Evolutionary conservation across 2,797 vertebrate genomes (phyloP).

Genomic region (Sebastes aleutianus): DNA sequence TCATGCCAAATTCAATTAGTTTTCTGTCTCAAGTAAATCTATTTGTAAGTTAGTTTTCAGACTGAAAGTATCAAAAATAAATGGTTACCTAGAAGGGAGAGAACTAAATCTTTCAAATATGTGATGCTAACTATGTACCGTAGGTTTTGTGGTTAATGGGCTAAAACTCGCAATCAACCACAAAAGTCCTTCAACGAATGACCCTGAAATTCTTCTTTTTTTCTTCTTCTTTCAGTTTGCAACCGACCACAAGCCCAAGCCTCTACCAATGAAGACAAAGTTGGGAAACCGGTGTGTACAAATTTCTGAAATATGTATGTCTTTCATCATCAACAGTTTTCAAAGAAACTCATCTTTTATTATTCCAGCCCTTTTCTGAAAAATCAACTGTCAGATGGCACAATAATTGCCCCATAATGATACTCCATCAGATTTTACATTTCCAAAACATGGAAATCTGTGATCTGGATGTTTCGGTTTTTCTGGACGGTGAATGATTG

Average conservation of each 20-base stretch:
- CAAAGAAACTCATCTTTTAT: not conserved
- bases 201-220: not conserved
- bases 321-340: not conserved
- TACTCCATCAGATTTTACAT: not conserved
- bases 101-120: not conserved
- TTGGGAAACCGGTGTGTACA: not conserved
- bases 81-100: not conserved
- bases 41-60: not conserved
- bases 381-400: not conserved
- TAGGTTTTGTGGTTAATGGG: not conserved
- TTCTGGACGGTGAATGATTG: not conserved
- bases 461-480: not conserved
- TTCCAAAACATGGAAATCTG: not conserved
- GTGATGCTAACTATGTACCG: not conserved
- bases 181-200: not conserved
- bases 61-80: not conserved
- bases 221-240: constrained; percentile 3
- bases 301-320: not conserved
- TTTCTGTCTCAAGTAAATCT: not conserved
- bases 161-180: not conserved
- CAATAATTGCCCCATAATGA: not conserved
- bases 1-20: not conserved
- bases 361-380: not conserved
- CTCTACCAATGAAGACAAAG: not conserved
- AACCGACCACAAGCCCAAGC: not conserved